phyloP scores from a whole-genome alignment of 2,113 vertebrate species.

The Salvelinus sp. region DNA sequence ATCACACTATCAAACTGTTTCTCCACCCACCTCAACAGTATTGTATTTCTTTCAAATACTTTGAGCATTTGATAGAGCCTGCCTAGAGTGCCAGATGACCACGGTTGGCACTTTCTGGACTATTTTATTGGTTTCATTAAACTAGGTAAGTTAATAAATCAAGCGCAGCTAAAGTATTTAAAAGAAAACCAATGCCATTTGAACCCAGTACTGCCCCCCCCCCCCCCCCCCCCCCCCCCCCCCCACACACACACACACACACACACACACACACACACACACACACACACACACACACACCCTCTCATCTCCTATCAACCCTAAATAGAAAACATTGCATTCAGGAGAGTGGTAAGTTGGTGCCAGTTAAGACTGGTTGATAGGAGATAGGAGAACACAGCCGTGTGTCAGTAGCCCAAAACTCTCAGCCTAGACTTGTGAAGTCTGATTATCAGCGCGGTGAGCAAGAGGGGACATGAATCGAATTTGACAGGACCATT shows the following conservation, averaged over 20 bases:
- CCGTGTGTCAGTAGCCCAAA: neutral
- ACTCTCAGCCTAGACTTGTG: too few relatives aligned
- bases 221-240: too few relatives aligned
- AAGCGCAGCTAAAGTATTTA: too few relatives aligned
- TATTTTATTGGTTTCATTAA: too few relatives aligned
- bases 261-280: neutral
- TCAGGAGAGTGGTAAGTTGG: neutral
- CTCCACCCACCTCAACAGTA: neutral
- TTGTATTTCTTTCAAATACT: too few relatives aligned
- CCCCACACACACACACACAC: too few relatives aligned
- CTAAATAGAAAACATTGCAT: slow-evolving; percentile 12
- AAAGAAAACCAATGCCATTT: too few relatives aligned
- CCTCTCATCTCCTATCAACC: neutral
- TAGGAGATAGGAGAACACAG: slow-evolving; percentile 10
- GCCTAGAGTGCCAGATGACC: too few relatives aligned
- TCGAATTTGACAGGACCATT: slow-evolving; percentile 60
- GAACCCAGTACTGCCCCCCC: too few relatives aligned
- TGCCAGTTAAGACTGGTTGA: neutral
- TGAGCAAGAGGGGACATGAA: slow-evolving; percentile 27
- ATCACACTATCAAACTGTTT: neutral
- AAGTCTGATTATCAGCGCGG: slow-evolving; percentile 18
- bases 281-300: neutral
- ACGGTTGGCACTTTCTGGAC: too few relatives aligned
- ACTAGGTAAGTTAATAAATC: too few relatives aligned
- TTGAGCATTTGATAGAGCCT: too few relatives aligned